A percentile compares a stretch with the other conserved stretches of the same genome.
phyloP scores from a whole-genome alignment of 1,140 invertebrate genomes.

The Drosophila nebulosa region DNA sequence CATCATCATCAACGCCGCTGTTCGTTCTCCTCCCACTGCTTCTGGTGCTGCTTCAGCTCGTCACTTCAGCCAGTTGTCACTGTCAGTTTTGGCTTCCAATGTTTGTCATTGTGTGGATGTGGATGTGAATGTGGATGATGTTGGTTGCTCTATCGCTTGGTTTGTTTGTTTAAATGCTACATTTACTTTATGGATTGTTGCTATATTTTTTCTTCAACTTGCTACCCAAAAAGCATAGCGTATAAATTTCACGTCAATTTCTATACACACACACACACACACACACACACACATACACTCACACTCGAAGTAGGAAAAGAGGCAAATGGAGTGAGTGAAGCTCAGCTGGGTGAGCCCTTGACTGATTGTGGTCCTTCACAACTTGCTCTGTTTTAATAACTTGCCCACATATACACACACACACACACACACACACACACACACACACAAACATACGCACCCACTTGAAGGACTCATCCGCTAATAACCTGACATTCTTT shows the following conservation, averaged over 20 bases:
- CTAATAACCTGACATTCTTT: conserved; percentile 64
- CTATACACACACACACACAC: conserved; percentile 40
- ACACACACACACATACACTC: background rate
- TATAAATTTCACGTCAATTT: conserved; percentile 77
- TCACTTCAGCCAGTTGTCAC: conserved; percentile 71
- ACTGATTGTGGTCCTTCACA: conserved; percentile 72
- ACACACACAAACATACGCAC: background rate
- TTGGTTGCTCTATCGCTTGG: conserved; percentile 23
- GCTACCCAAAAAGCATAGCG: conserved; percentile 62
- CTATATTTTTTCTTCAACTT: conserved; percentile 79
- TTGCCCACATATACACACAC: conserved; percentile 48
- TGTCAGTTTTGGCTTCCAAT: conserved; percentile 75
- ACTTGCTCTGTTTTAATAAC: conserved; percentile 75
- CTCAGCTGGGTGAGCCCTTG: conserved; percentile 71
- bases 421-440: conserved; percentile 8
- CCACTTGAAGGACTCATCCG: conserved; percentile 38
- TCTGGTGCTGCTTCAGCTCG: conserved; percentile 33
- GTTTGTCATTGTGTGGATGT: conserved; percentile 56
- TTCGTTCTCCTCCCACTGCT: background rate
- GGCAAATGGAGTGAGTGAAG: conserved; percentile 6
- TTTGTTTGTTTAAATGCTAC: conserved; percentile 77
- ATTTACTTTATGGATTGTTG: conserved; percentile 79
- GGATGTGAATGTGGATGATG: background rate
- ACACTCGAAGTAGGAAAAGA: background rate
- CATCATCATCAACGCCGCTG: conserved; percentile 58